Percentiles rank a stretch among this genome's conserved stretches.
Evolutionary conservation across 2,797 vertebrate genomes (phyloP).

Genomic region (Peromyscus melanophrys): DNA sequence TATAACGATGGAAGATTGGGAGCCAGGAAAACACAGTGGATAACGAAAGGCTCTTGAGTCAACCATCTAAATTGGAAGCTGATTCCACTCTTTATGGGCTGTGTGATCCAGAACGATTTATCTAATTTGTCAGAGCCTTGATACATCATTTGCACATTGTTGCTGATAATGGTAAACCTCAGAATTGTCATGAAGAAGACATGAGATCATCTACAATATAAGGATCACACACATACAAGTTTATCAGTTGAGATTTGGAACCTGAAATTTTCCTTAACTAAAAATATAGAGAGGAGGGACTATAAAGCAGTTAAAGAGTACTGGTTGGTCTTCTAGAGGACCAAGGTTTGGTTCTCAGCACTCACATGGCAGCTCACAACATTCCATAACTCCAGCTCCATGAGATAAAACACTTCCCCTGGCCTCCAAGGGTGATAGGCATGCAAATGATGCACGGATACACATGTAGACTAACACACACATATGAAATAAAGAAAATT

Average conservation of each 20-base stretch:
- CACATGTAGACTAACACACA: not conserved
- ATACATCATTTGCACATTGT: not conserved
- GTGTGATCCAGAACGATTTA: not conserved
- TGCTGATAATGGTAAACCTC: not conserved
- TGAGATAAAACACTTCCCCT: not conserved
- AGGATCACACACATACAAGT: not conserved
- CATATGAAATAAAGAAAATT: not conserved
- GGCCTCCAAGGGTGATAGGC: not conserved
- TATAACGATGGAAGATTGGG: not conserved
- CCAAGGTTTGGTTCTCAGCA: not conserved
- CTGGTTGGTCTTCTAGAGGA: not conserved
- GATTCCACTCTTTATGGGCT: conserved; percentile 34
- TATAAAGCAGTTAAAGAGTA: not conserved
- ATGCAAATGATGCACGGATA: not conserved
- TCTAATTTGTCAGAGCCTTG: conserved; percentile 30
- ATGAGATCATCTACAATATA: not conserved
- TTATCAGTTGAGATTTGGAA: not conserved
- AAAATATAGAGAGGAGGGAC: not conserved
- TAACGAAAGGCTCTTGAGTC: conserved; percentile 42
- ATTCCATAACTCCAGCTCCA: not conserved
- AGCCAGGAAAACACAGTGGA: conserved; percentile 36
- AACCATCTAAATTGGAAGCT: conserved; percentile 1
- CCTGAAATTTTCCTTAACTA: not conserved
- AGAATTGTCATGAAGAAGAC: not conserved
- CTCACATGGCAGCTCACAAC: not conserved